phyloP scores from a whole-genome alignment of 2,113 vertebrate genomes.

The Menidia beryllina region DNA sequence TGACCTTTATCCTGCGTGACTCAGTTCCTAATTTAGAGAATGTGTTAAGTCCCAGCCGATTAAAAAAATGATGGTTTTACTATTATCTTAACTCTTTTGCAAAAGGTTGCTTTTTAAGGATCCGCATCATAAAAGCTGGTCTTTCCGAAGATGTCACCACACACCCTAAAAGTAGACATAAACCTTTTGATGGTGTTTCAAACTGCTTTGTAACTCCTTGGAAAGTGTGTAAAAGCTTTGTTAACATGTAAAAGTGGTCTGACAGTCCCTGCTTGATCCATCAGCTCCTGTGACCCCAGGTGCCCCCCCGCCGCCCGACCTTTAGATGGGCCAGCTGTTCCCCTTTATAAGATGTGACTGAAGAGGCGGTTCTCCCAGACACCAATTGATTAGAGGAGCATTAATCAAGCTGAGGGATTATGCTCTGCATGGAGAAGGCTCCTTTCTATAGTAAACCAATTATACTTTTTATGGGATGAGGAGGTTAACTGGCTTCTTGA shows the following conservation, averaged over 20 bases:
- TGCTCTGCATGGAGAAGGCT: conserved; percentile 84
- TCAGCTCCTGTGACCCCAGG: conserved; percentile 88
- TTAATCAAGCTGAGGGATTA: conserved; percentile 97
- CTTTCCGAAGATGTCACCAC: neutral
- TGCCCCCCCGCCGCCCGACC: conserved; percentile 87
- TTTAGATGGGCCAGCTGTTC: conserved; percentile 95
- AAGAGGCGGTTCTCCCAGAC: conserved; percentile 89
- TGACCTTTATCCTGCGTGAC: conserved; percentile 54
- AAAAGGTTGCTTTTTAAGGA: conserved; percentile 15
- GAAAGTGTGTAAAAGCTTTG: conserved; percentile 53
- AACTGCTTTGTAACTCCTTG: conserved; percentile 40
- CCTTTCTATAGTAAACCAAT: conserved; percentile 93
- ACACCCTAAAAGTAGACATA: conserved; percentile 17
- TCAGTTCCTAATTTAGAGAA: conserved; percentile 39
- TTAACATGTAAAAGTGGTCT: conserved; percentile 84
- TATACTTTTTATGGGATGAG: conserved; percentile 90
- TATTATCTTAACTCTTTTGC: conserved; percentile 30
- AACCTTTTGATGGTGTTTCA: conserved; percentile 47
- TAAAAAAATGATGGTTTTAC: conserved; percentile 23
- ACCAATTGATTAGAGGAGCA: conserved; percentile 96
- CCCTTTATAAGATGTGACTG: conserved; percentile 89
- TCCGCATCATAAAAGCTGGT: conserved; percentile 18
- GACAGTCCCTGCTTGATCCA: conserved; percentile 87
- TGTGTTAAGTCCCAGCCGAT: conserved; percentile 29
- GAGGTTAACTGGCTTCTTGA: conserved; percentile 86